A percentile compares a stretch with the other conserved stretches of the same genome.
These are phyloP conservation scores for Podarcis lilfordi DNA, from an alignment of 2,797 vertebrate genomes.

Conservation along the genomic window DNA sequence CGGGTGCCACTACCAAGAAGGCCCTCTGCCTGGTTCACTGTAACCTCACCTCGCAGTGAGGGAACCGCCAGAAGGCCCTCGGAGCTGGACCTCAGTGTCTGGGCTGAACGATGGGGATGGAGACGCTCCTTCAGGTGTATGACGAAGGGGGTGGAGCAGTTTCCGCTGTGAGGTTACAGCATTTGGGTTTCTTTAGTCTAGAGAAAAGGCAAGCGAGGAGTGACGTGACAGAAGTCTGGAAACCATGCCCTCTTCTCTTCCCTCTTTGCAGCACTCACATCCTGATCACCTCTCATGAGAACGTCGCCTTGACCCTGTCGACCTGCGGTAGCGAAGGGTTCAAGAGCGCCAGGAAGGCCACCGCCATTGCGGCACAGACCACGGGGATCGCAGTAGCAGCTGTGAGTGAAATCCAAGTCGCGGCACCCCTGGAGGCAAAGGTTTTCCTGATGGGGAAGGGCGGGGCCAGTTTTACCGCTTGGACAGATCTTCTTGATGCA, in stretches of 20 bases:
- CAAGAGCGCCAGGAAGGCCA: constrained; percentile 90
- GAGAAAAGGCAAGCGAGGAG: too few relatives aligned
- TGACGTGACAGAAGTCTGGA: too few relatives aligned
- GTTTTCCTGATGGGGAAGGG: background rate
- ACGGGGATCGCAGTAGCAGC: constrained; percentile 86
- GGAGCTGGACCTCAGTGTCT: too few relatives aligned
- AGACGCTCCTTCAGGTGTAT: too few relatives aligned
- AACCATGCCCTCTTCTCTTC: too few relatives aligned
- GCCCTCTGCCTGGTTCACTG: too few relatives aligned
- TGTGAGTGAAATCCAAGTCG: constrained; percentile 73
- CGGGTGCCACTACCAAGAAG: accelerated
- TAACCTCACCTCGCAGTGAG: too few relatives aligned
- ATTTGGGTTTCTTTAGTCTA: too few relatives aligned
- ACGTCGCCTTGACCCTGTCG: constrained; percentile 75
- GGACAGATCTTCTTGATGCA: background rate
- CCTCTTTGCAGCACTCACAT: constrained; percentile 86
- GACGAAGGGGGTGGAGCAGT: too few relatives aligned
- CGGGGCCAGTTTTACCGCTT: background rate
- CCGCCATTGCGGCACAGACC: constrained; percentile 88
- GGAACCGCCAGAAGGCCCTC: too few relatives aligned
- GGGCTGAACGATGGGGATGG: too few relatives aligned
- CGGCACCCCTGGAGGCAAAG: background rate
- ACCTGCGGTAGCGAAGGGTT: constrained; percentile 95
- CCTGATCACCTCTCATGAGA: constrained; percentile 83
- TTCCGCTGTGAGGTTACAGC: too few relatives aligned